These are phyloP conservation scores for Cuculus canorus DNA, from an alignment of 2,797 vertebrate genomes.

Conservation along the genomic window DNA sequence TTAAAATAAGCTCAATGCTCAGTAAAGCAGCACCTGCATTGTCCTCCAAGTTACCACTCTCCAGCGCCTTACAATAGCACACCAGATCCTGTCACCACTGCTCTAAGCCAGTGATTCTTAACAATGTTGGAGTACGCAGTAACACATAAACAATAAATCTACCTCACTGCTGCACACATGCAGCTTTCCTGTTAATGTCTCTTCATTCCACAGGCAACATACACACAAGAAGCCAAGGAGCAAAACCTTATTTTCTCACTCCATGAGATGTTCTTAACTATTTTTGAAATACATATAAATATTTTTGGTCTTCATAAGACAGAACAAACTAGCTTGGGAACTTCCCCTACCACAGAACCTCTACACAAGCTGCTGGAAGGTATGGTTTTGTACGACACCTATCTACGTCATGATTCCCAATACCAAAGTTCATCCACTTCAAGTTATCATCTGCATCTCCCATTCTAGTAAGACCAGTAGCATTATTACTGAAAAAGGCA, in stretches of 20 bases:
- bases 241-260: neutral
- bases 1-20: neutral
- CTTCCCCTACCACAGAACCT: neutral
- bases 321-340: neutral
- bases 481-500: neutral
- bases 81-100: neutral
- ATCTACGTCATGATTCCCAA: fast-evolving
- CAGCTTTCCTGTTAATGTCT: neutral
- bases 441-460: neutral
- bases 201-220: neutral
- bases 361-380: neutral
- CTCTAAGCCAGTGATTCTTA: neutral
- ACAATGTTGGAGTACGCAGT: neutral
- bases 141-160: neutral
- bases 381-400: neutral
- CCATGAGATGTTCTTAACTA: neutral
- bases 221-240: neutral
- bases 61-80: neutral
- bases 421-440: neutral
- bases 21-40: neutral
- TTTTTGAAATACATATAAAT: neutral
- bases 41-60: neutral
- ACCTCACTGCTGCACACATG: neutral
- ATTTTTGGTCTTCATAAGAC: neutral
- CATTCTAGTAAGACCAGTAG: neutral